Conservation (phyloP, 2,888 invertebrate species). For the Lasioglossum oenotherae region DNA sequence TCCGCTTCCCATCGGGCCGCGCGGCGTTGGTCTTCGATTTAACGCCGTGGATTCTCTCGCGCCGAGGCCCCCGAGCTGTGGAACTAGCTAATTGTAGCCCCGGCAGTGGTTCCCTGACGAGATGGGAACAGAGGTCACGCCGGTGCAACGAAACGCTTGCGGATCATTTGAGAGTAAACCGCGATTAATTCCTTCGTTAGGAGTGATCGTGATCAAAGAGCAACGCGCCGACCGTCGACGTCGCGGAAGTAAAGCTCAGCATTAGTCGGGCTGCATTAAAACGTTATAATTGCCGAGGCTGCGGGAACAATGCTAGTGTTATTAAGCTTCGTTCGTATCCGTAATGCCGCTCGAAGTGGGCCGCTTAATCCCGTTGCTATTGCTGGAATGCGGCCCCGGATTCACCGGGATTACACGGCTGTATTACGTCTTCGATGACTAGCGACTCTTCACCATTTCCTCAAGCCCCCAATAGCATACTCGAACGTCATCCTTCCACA, state of each 20-base stretch:
- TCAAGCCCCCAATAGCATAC: not conserved
- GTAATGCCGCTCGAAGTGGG: slow-evolving; percentile 15
- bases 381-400: slow-evolving; percentile 20
- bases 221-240: slow-evolving; percentile 37
- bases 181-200: slow-evolving; percentile 56
- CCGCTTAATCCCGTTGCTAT: slow-evolving; percentile 17
- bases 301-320: slow-evolving; percentile 47
- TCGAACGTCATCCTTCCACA: not conserved
- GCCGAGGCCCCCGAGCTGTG: slow-evolving; percentile 52
- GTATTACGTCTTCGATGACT: slow-evolving; percentile 11
- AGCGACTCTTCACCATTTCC: slow-evolving; percentile 18
- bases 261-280: slow-evolving; percentile 22
- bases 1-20: not conserved
- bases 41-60: slow-evolving; percentile 48
- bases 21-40: slow-evolving; percentile 18
- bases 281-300: slow-evolving; percentile 52
- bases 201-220: slow-evolving; percentile 48
- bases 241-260: slow-evolving; percentile 37
- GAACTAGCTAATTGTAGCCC: slow-evolving; percentile 61
- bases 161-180: slow-evolving; percentile 45
- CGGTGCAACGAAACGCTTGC: slow-evolving; percentile 15
- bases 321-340: slow-evolving; percentile 34
- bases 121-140: slow-evolving; percentile 25
- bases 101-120: slow-evolving; percentile 13
- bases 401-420: slow-evolving; percentile 10